Percentiles rank a stretch among this genome's conserved stretches.
Evolutionary conservation across 2,888 invertebrate species (phyloP).

Genomic region (Spialia ferax): DNA sequence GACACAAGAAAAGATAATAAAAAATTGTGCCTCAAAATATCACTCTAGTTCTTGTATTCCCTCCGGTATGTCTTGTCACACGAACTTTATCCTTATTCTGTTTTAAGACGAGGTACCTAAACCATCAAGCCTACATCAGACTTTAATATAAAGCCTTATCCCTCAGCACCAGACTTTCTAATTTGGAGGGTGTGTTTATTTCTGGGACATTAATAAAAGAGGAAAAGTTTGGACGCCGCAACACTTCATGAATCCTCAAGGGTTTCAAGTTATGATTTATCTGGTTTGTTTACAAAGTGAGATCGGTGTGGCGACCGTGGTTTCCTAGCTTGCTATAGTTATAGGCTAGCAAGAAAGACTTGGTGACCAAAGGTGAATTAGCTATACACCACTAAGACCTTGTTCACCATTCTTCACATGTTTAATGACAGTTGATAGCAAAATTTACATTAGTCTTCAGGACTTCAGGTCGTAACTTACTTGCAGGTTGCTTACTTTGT

Average conservation of each 20-base stretch:
- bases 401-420: no score
- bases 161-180: neutral
- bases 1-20: no score
- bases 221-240: conserved; percentile 10
- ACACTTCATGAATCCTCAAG: conserved; percentile 22
- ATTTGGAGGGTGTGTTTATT: neutral
- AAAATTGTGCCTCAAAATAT: neutral
- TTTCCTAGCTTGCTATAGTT: neutral
- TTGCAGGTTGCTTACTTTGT: neutral
- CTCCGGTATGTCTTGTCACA: neutral
- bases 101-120: neutral
- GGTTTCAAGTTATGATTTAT: conserved; percentile 34
- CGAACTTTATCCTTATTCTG: neutral
- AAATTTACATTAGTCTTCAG: neutral
- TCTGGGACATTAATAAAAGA: conserved; percentile 11
- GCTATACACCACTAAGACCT: no score
- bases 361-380: no score
- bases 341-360: no score
- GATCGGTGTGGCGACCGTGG: conserved; percentile 7
- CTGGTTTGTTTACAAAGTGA: conserved; percentile 14
- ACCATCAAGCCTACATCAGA: no score
- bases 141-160: neutral
- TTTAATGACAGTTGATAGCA: no score
- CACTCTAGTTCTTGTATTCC: neutral
- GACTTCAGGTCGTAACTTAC: neutral